Evolutionary conservation across 2,888 invertebrate species (phyloP), one percentile per base, ranked within the genome.

Genomic region (Rhagonycha lutea): DNA sequence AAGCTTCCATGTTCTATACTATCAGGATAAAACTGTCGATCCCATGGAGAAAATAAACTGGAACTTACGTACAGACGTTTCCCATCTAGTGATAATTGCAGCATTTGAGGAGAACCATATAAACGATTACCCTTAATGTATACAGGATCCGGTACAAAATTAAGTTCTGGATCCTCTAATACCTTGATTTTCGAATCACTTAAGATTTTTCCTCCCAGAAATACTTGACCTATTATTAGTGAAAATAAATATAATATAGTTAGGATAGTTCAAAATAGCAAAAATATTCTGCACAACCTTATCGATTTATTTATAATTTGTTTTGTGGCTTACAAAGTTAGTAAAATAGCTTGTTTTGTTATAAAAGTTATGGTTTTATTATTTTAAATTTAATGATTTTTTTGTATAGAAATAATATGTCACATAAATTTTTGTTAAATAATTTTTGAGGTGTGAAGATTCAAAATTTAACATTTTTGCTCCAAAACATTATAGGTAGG

Each of bases 1-100:
- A 91, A 92, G 12, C 94, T 92, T 9, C 93, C 93, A 83, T 90
- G 87, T 91, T 94, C 89, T 61, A 92, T 88, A 89, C 95, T 92
- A 75, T 97, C 93, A 0, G 98, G 97, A 86, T 97, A 99, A 85
- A 98, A 96, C 88, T 97, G 95, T 83, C 93, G 93, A 85, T 99
- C 99, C 98, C 98, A 99, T 0, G 95, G 92, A 2, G 95, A 95
- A 85, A 93, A 97, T 4, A 99, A 90, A 0, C 98, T 97, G 0
- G 94, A 94, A 0, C 97, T 96, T 0, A 96, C 95, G 85, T 98
- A 99, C 3, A 99, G 89, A 4, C 99, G 92, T 86, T 93, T 95
- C 0, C 99, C 99, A 87, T 99, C 99, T 73, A 99, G 89, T 72
- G 98, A 98, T 1, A 99, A 89, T 86, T 99, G 99, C 78, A 99